A percentile compares a stretch with the other conserved stretches of the same genome.
phyloP scores from a whole-genome alignment of 2,797 vertebrate species.

The Macropus fuliginosus region DNA sequence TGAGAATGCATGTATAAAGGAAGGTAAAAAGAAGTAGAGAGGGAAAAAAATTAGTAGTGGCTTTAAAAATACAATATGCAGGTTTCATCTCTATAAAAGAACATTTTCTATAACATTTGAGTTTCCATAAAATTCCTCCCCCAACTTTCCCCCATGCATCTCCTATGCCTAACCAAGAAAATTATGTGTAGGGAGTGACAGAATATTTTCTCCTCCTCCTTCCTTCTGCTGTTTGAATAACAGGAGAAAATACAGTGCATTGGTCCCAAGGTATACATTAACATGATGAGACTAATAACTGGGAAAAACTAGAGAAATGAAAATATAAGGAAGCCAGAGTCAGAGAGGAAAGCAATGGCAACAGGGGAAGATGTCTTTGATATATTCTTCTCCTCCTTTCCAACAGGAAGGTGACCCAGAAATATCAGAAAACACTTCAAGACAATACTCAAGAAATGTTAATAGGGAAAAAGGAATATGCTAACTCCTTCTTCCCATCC shows the following conservation, averaged over 20 bases:
- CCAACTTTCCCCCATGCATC: neutral
- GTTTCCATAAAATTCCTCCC: conserved; percentile 4
- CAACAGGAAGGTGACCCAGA: neutral
- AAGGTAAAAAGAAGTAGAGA: neutral
- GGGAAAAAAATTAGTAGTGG: neutral
- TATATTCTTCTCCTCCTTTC: neutral
- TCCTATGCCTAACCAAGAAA: neutral
- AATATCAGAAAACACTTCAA: neutral
- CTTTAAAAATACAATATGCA: neutral
- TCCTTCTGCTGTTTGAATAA: neutral
- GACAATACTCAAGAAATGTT: neutral
- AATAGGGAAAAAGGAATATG: neutral
- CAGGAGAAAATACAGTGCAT: neutral
- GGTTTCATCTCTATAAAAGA: neutral
- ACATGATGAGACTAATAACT: neutral
- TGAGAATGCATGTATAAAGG: neutral
- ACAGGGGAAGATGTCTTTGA: neutral
- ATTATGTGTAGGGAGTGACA: neutral
- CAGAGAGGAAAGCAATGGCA: neutral
- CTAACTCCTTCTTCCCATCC: neutral
- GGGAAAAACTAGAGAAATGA: neutral
- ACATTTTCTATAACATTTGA: neutral
- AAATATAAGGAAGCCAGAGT: neutral
- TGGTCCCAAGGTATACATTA: neutral
- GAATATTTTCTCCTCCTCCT: neutral